These are phyloP conservation scores for Zosterops lateralis DNA, from an alignment of 2,113 vertebrate genomes.

Conservation along the genomic window DNA sequence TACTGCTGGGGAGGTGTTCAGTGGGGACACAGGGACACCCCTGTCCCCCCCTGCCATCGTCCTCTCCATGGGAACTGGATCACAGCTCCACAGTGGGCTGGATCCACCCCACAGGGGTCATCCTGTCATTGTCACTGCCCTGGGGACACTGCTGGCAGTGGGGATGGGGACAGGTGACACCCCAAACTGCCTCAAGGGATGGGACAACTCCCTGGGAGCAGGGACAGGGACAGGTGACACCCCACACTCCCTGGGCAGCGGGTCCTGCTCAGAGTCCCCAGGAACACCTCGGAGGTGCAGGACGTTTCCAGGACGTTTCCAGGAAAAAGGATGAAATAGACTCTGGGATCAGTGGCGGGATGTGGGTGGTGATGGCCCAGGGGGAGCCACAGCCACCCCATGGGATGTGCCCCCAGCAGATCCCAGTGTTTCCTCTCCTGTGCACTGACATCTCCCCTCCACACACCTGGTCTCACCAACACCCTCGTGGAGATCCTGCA, in stretches of 20 bases:
- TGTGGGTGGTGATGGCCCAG: background rate
- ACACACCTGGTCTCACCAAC: background rate
- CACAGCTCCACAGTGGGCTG: background rate
- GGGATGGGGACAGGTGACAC: background rate
- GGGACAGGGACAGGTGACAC: background rate
- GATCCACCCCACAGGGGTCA: background rate
- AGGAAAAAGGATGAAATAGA: background rate
- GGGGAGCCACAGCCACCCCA: background rate
- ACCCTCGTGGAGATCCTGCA: background rate
- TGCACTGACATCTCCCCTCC: background rate
- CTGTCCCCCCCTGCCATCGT: rapidly evolving
- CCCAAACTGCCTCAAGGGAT: background rate
- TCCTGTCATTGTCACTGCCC: background rate
- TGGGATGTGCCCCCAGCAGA: background rate
- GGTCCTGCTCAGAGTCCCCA: background rate
- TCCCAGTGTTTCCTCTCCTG: background rate
- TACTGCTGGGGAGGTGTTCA: background rate
- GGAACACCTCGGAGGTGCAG: background rate
- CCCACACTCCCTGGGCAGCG: rapidly evolving
- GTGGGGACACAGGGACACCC: background rate
- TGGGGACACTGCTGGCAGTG: background rate
- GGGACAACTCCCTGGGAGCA: rapidly evolving
- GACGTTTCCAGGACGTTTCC: rapidly evolving
- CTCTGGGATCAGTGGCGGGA: rapidly evolving
- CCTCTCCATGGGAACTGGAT: background rate